Percentiles rank a stretch among this genome's conserved stretches.
Conservation (phyloP, 1,140 invertebrate species). For the Pissodes strobi region DNA sequence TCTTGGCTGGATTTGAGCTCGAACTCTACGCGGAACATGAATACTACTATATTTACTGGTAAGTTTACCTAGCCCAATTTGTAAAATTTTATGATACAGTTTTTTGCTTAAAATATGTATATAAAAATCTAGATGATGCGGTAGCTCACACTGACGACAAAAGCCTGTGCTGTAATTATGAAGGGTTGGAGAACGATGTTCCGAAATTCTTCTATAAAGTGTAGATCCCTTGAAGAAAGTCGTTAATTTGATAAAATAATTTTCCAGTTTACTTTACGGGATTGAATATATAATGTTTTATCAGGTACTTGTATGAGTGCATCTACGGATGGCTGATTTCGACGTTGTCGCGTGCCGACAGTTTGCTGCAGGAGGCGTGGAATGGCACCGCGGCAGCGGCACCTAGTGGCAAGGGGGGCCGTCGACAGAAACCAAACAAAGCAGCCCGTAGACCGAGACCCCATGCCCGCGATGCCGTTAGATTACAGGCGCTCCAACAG, state of each 20-base stretch:
- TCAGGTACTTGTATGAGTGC: constrained; percentile 95
- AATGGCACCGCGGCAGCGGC: constrained; percentile 58
- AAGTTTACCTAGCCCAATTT: too few species aligned
- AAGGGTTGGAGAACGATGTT: too few species aligned
- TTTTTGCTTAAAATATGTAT: too few species aligned
- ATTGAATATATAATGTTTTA: too few species aligned
- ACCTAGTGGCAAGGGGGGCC: constrained; percentile 2
- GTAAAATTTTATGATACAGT: too few species aligned
- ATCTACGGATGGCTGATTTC: constrained; percentile 93
- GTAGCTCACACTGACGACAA: too few species aligned
- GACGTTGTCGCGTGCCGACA: constrained; percentile 86
- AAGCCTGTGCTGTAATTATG: too few species aligned
- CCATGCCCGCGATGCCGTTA: constrained; percentile 79
- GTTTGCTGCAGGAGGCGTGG: constrained; percentile 69
- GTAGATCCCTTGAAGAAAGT: too few species aligned
- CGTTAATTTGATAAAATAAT: too few species aligned
- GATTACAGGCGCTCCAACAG: constrained; percentile 89
- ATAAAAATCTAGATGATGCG: too few species aligned
- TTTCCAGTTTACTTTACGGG: too few species aligned
- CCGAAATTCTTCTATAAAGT: too few species aligned
- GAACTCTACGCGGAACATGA: constrained; percentile 96
- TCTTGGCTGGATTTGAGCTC: constrained; percentile 92
- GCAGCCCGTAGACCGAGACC: constrained; percentile 55
- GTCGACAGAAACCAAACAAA: constrained; percentile 18
- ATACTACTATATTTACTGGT: constrained; percentile 95